Conservation (phyloP, 2,888 invertebrate genomes). For the Lasioglossum lativentre region DNA sequence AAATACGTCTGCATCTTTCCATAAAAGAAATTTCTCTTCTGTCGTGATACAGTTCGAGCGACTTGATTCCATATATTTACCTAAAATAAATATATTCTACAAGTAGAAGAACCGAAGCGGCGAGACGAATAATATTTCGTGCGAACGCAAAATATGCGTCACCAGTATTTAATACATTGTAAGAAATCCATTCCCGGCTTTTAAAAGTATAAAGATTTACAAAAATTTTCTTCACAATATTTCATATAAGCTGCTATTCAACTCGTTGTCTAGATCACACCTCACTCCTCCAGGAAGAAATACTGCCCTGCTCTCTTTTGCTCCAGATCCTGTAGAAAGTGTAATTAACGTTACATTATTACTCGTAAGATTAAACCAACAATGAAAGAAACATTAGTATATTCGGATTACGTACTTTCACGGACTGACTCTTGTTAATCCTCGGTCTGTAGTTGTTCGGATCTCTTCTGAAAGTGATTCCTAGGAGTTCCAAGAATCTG, state of each 20-base stretch:
- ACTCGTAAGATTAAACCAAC: background rate
- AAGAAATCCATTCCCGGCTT: constrained; percentile 57
- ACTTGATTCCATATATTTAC: constrained; percentile 8
- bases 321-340: constrained; percentile 92
- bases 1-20: constrained; percentile 28
- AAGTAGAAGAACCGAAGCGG: background rate
- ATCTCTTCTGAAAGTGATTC: constrained; percentile 99
- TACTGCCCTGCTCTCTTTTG: constrained; percentile 99
- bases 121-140: constrained; percentile 34
- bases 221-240: constrained; percentile 64
- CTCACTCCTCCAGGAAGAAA: constrained; percentile 98
- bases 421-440: constrained; percentile 98
- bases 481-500: constrained; percentile 96
- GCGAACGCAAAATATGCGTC: constrained; percentile 31
- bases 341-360: constrained; percentile 33
- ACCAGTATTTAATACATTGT: constrained; percentile 37
- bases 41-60: background rate
- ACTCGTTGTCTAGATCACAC: constrained; percentile 32
- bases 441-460: constrained; percentile 99
- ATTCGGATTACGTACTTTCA: constrained; percentile 89
- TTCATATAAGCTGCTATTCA: constrained; percentile 60
- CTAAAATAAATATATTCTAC: constrained; percentile 46
- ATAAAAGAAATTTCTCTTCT: constrained; percentile 23
- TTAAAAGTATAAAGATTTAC: constrained; percentile 70
- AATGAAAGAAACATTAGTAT: background rate